Percentiles rank a stretch among this genome's conserved stretches.
Conservation (phyloP, 2,113 vertebrate genomes). For the Microtus ochrogaster region DNA sequence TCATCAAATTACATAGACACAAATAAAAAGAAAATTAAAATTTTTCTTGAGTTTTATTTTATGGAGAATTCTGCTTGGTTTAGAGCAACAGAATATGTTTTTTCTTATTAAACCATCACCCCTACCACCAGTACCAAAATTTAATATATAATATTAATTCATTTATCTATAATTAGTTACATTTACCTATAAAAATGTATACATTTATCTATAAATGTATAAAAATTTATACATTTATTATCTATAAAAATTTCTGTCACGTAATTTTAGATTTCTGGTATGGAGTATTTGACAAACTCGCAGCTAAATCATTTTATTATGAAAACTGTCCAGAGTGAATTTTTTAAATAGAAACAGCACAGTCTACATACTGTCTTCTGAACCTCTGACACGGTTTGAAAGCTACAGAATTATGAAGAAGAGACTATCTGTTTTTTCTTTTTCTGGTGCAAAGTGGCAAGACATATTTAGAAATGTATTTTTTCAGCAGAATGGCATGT, state of each 20-base stretch:
- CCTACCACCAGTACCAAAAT: background rate
- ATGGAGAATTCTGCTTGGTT: background rate
- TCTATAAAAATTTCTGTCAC: background rate
- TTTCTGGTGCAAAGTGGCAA: background rate
- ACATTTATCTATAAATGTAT: too few relatives aligned
- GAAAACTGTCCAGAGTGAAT: background rate
- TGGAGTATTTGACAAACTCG: background rate
- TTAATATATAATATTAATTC: background rate
- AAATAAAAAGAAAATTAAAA: background rate
- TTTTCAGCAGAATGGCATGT: conserved; percentile 18
- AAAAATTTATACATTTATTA: too few relatives aligned
- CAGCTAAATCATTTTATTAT: background rate
- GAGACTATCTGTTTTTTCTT: conserved; percentile 33
- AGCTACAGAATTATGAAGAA: background rate
- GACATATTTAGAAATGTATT: conserved; percentile 8
- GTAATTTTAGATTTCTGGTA: background rate
- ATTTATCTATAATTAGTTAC: too few relatives aligned
- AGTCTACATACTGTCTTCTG: background rate
- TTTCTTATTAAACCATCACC: background rate
- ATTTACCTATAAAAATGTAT: too few relatives aligned
- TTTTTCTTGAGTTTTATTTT: background rate
- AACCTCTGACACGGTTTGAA: conserved; percentile 39
- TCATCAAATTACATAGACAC: background rate
- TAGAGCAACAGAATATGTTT: background rate
- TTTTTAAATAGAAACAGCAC: background rate